A percentile compares a stretch with the other conserved stretches of the same genome.
These are phyloP conservation scores for Pristionchus fissidentatus DNA, from an alignment of 2,888 invertebrate species.

Conservation along the genomic window DNA sequence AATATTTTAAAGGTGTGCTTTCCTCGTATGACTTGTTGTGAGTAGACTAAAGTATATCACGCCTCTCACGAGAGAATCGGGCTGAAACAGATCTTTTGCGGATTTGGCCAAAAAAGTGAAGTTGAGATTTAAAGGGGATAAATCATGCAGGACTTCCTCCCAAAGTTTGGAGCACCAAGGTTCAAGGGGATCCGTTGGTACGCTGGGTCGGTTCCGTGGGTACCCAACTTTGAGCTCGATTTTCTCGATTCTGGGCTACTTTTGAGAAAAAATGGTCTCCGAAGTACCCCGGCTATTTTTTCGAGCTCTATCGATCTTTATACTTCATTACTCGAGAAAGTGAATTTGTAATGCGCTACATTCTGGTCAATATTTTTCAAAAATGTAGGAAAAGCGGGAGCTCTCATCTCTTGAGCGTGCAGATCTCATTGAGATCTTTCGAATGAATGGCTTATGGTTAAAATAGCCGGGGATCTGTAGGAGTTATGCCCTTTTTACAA, in stretches of 20 bases:
- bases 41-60: too few species aligned
- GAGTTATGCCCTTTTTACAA: neutral
- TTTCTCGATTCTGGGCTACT: neutral
- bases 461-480: neutral
- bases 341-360: neutral
- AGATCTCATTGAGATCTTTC: neutral
- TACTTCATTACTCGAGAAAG: neutral
- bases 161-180: too few species aligned
- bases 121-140: too few species aligned
- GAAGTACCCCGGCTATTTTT: neutral
- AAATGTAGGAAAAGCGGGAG: neutral
- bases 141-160: too few species aligned
- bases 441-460: neutral
- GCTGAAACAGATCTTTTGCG: too few species aligned
- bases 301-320: conserved; percentile 21
- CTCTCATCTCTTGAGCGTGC: neutral
- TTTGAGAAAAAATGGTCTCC: neutral
- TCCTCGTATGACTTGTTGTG: too few species aligned
- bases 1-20: too few species aligned
- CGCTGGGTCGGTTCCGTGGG: neutral
- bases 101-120: too few species aligned
- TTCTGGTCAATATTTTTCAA: neutral
- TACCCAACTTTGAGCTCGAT: neutral
- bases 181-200: too few species aligned
- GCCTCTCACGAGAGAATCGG: too few species aligned